phyloP scores from a whole-genome alignment of 2,113 vertebrate species.

The Chloebia gouldiae region DNA sequence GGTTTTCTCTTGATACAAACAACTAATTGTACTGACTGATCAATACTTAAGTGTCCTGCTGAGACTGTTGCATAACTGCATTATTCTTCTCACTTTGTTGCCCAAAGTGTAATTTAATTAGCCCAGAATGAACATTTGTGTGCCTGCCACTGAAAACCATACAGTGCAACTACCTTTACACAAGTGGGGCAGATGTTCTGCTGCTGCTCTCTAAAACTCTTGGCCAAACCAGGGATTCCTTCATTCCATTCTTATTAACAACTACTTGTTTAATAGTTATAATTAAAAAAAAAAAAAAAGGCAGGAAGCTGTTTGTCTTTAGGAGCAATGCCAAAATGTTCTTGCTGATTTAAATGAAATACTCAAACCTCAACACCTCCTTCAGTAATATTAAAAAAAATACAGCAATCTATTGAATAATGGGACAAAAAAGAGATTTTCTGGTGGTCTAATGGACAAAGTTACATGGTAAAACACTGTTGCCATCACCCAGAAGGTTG shows the following conservation, averaged over 20 bases:
- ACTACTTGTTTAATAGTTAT: background rate
- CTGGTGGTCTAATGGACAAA: background rate
- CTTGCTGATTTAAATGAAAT: background rate
- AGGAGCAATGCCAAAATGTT: background rate
- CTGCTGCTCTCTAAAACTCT: background rate
- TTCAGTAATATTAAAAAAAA: background rate
- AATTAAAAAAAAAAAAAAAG: background rate
- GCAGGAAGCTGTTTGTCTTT: background rate
- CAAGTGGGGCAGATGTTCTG: background rate
- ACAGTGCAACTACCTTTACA: background rate
- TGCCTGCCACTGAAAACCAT: background rate
- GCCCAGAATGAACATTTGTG: background rate
- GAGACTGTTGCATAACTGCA: background rate
- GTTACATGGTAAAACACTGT: background rate
- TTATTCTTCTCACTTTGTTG: background rate
- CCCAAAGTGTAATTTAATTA: background rate
- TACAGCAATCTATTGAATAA: background rate
- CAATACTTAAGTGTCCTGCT: background rate
- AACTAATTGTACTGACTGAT: background rate
- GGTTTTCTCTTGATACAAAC: background rate
- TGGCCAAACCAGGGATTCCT: background rate
- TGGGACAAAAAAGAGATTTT: background rate
- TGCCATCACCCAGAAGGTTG: background rate
- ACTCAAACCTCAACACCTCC: background rate
- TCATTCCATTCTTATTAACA: background rate